These are phyloP conservation scores for Scaptomyza tumidula DNA, from an alignment of 2,888 invertebrate species.

Conservation along the genomic window DNA sequence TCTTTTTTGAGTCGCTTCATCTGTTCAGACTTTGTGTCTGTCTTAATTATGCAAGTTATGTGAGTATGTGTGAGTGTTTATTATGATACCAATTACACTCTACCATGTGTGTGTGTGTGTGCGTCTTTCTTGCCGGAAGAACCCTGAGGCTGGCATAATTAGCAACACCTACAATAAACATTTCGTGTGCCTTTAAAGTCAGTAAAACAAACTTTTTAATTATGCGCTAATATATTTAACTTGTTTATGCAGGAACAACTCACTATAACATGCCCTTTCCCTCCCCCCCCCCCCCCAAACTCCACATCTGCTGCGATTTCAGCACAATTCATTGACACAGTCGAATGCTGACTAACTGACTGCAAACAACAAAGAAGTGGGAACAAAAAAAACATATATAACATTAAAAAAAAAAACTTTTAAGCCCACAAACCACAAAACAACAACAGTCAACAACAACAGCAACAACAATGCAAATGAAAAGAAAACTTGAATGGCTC, in stretches of 20 bases:
- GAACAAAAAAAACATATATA: background rate
- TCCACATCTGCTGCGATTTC: too few relatives aligned
- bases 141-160: constrained; percentile 56
- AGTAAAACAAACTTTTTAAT: constrained; percentile 67
- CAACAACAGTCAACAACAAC: constrained; percentile 16
- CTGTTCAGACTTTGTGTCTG: constrained; percentile 56
- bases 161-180: constrained; percentile 28
- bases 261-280: too few relatives aligned
- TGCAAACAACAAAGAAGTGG: constrained; percentile 9
- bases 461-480: constrained; percentile 22
- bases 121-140: constrained; percentile 42
- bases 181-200: background rate
- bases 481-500: constrained; percentile 28
- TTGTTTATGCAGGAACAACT: constrained; percentile 44
- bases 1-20: constrained; percentile 54
- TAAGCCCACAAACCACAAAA: constrained; percentile 45
- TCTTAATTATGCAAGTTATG: constrained; percentile 78
- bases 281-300: background rate
- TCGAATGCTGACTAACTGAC: constrained; percentile 28
- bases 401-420: constrained; percentile 16
- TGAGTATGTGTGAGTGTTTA: constrained; percentile 39
- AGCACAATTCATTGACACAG: constrained; percentile 22
- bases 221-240: constrained; percentile 63
- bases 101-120: background rate
- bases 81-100: constrained; percentile 70